phyloP scores from a whole-genome alignment of 2,113 vertebrate species.

The Capreolus pygargus region DNA sequence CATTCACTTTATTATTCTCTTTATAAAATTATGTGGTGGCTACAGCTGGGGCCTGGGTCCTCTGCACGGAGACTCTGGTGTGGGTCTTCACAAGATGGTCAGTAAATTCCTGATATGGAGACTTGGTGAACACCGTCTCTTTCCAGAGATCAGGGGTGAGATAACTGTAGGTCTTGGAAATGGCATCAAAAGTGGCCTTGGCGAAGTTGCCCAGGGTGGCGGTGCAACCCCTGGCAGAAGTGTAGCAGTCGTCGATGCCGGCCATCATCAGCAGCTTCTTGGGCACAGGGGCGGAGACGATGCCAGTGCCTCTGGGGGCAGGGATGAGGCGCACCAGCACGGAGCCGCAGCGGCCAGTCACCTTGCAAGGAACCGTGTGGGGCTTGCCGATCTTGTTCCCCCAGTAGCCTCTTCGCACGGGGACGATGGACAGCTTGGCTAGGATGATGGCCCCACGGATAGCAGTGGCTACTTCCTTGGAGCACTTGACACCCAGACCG shows the following conservation, averaged over 20 bases:
- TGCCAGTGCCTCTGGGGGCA: constrained; percentile 95
- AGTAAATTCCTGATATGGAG: constrained; percentile 99
- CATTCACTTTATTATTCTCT: no score
- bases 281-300: constrained; percentile 96
- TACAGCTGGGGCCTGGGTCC: constrained; percentile 87
- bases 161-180: constrained; percentile 99
- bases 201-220: constrained; percentile 98
- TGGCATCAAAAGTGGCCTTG: constrained; percentile 98
- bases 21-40: constrained; percentile 73
- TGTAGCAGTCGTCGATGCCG: constrained; percentile 98
- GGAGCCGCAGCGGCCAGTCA: constrained; percentile 96
- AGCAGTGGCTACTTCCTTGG: constrained; percentile 97
- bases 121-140: constrained; percentile 97
- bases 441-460: constrained; percentile 98
- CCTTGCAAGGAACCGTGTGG: constrained; percentile 98
- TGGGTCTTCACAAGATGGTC: constrained; percentile 98
- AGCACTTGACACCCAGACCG: constrained; percentile 97
- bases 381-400: constrained; percentile 99
- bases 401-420: constrained; percentile 96
- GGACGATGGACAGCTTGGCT: constrained; percentile 96
- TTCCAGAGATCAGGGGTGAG: constrained; percentile 99
- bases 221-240: constrained; percentile 95
- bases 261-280: constrained; percentile 99
- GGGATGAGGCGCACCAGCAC: constrained; percentile 98
- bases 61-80: constrained; percentile 93